phyloP scores from a whole-genome alignment of 2,888 invertebrate species.

The Tetranychus truncatus region DNA sequence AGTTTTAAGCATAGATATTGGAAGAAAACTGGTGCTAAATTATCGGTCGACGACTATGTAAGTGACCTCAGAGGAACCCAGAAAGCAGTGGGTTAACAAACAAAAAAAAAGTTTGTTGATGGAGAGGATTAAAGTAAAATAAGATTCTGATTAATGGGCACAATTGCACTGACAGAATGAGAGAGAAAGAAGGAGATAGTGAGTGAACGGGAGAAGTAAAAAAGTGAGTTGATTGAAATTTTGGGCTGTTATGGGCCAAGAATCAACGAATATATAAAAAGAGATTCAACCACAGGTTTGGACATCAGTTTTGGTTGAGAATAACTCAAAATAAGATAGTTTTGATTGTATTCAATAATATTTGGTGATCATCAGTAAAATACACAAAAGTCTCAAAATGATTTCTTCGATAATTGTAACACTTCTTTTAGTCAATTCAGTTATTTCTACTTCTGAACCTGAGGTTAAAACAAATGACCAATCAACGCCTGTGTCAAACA shows the following conservation, averaged over 20 bases:
- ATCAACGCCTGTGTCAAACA: background rate
- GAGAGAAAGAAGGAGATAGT: background rate
- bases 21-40: background rate
- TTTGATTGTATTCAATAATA: background rate
- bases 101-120: background rate
- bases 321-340: background rate
- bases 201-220: background rate
- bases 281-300: background rate
- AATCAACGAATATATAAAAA: background rate
- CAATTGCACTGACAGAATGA: background rate
- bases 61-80: background rate
- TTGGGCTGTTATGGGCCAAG: background rate
- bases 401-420: background rate
- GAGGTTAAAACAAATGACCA: background rate
- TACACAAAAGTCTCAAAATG: background rate
- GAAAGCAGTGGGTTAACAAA: background rate
- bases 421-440: background rate
- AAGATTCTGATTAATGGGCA: background rate
- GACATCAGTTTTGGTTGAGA: background rate
- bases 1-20: background rate
- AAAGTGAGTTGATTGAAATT: background rate
- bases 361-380: background rate
- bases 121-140: background rate
- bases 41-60: background rate
- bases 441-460: background rate